Evolutionary conservation across 2,888 invertebrate species (phyloP).

Genomic region (Liposcelis brunnea): DNA sequence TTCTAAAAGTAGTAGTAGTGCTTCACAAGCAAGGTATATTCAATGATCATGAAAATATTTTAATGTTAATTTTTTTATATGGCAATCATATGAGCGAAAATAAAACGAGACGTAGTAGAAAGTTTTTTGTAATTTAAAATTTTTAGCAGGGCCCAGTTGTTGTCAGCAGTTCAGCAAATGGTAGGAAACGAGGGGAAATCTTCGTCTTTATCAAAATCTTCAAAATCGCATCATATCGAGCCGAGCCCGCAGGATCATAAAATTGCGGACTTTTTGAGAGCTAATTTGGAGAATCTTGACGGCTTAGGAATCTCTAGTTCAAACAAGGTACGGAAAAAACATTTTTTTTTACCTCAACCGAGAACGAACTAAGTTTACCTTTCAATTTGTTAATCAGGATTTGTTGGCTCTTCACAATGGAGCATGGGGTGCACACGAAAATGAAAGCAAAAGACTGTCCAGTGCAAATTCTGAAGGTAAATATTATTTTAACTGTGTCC

Average conservation of each 20-base stretch:
- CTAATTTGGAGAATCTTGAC: conserved; percentile 53
- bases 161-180: conserved; percentile 7
- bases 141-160: conserved; percentile 5
- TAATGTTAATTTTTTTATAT: too few species aligned
- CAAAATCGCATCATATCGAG: neutral
- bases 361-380: neutral
- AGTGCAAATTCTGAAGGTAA: conserved; percentile 26
- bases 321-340: conserved; percentile 18
- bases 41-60: too few species aligned
- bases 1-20: too few species aligned
- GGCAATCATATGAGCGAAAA: too few species aligned
- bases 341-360: too few species aligned
- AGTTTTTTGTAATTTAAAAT: too few species aligned
- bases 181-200: neutral
- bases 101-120: too few species aligned
- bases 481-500: too few species aligned
- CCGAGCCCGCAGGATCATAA: conserved; percentile 36
- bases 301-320: conserved; percentile 29
- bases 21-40: too few species aligned
- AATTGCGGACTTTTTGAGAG: conserved; percentile 51
- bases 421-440: conserved; percentile 31
- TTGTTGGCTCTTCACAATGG: conserved; percentile 49
- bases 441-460: conserved; percentile 17
- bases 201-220: neutral
- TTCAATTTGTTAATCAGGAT: conserved; percentile 24